Percentiles rank a stretch among this genome's conserved stretches.
phyloP scores from a whole-genome alignment of 2,797 vertebrate species.

The Anabas testudineus region DNA sequence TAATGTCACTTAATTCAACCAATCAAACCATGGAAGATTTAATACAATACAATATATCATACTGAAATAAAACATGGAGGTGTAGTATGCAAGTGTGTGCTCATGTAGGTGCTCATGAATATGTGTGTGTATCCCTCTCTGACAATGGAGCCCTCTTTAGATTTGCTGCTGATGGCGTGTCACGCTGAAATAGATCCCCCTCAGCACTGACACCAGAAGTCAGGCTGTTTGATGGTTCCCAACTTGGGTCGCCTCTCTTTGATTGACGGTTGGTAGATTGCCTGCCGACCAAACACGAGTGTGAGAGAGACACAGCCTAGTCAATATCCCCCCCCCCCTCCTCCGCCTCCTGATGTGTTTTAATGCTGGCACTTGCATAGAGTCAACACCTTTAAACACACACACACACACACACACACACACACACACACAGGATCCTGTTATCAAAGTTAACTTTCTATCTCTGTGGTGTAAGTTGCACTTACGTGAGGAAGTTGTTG shows the following conservation, averaged over 20 bases:
- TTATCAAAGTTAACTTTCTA: slow-evolving; percentile 62
- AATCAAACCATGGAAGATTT: too few species aligned
- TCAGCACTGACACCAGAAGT: slow-evolving; percentile 81
- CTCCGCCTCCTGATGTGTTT: slow-evolving; percentile 65
- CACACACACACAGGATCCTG: background rate
- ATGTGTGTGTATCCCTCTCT: slow-evolving; percentile 68
- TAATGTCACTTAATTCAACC: slow-evolving; percentile 3
- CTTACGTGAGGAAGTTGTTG: slow-evolving; percentile 15
- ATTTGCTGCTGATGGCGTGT: slow-evolving; percentile 80
- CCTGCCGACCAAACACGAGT: slow-evolving; percentile 81
- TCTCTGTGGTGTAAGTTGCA: slow-evolving; percentile 12
- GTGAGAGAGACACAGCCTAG: slow-evolving; percentile 75
- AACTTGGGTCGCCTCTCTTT: slow-evolving; percentile 77
- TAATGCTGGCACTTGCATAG: slow-evolving; percentile 76
- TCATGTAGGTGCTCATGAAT: slow-evolving; percentile 64
- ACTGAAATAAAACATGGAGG: slow-evolving; percentile 22
- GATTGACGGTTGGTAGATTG: slow-evolving; percentile 85
- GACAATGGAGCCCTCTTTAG: slow-evolving; percentile 78
- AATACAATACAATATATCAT: background rate
- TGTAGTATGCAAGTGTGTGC: slow-evolving; percentile 42
- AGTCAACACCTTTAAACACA: slow-evolving; percentile 43
- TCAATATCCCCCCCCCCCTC: slow-evolving; percentile 75
- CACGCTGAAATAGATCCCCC: slow-evolving; percentile 82
- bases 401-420: slow-evolving; percentile 14
- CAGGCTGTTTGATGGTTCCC: slow-evolving; percentile 80